phyloP scores from a whole-genome alignment of 2,888 invertebrate genomes.

The Eudasyphora cyanicolor region DNA sequence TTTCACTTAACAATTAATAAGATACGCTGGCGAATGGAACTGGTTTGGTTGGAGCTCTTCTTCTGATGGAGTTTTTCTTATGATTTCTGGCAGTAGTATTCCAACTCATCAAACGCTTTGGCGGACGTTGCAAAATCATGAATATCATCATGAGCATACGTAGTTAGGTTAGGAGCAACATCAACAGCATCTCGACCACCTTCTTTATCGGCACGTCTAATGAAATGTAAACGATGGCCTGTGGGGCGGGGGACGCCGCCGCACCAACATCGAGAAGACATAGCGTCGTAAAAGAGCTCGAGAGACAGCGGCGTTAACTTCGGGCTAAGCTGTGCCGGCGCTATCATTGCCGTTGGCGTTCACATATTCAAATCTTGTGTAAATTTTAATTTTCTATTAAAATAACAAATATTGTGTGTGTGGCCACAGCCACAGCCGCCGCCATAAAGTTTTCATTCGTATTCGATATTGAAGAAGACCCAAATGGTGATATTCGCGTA shows the following conservation, averaged over 20 bases:
- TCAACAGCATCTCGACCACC: not conserved
- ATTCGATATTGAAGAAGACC: not conserved
- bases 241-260: not conserved
- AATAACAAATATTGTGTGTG: not conserved
- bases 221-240: not conserved
- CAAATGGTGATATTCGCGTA: slow-evolving; percentile 51
- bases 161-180: too few relatives aligned
- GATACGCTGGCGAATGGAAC: slow-evolving; percentile 28
- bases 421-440: too few relatives aligned
- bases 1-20: too few relatives aligned
- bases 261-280: not conserved
- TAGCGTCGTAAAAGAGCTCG: not conserved
- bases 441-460: not conserved
- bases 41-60: slow-evolving; percentile 24
- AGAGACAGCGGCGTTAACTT: not conserved
- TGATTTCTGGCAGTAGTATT: not conserved
- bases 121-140: slow-evolving; percentile 40
- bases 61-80: not conserved
- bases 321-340: not conserved
- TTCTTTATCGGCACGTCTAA: too few relatives aligned
- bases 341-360: not conserved
- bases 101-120: not conserved
- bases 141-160: slow-evolving; percentile 15
- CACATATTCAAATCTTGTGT: not conserved
- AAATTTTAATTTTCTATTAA: slow-evolving; percentile 35